Conservation (phyloP, 2,113 vertebrate genomes). For the Delphinapterus leucas region DNA sequence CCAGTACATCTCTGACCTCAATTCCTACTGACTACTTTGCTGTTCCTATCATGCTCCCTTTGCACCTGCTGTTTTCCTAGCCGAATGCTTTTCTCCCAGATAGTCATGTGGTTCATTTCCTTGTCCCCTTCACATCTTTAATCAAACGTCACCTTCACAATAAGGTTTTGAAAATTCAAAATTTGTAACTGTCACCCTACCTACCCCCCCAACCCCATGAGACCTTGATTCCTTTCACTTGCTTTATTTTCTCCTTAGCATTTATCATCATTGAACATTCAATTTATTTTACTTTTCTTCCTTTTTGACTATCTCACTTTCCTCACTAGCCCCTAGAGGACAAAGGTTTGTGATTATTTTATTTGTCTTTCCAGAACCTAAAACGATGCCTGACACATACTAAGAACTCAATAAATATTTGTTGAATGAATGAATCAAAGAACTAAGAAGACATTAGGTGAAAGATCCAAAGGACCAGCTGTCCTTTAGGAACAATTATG, state of each 20-base stretch:
- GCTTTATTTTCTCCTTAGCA: not conserved
- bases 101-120: not conserved
- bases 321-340: not conserved
- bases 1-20: not conserved
- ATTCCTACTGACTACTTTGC: not conserved
- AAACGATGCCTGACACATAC: not conserved
- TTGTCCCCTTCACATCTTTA: not conserved
- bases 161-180: not conserved
- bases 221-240: not conserved
- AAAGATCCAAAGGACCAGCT: not conserved
- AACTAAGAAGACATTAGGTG: not conserved
- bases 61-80: not conserved
- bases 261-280: not conserved
- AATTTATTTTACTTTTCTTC: not conserved
- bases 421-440: not conserved
- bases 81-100: not conserved
- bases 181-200: not conserved
- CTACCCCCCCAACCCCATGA: accelerated
- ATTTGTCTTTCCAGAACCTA: not conserved
- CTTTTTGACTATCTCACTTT: not conserved
- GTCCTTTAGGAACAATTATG: not conserved
- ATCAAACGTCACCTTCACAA: not conserved
- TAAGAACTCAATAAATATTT: not conserved
- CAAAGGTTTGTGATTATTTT: not conserved
- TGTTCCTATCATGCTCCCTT: not conserved